Base-by-base conservation (phyloP, 1,140 invertebrate genomes). In the Drosophila pruinosa region DNA sequence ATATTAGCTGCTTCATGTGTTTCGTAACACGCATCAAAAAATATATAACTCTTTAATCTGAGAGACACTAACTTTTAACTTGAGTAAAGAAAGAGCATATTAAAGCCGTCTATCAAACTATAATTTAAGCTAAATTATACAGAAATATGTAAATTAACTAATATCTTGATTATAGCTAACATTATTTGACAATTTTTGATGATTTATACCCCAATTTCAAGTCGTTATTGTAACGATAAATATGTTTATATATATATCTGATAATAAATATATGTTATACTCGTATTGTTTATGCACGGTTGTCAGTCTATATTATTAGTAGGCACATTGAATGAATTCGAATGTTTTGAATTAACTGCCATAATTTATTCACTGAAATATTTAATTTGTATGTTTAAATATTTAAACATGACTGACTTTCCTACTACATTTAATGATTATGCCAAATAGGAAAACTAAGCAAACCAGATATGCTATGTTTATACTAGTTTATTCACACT, bases 151-250 rank as follows among this genome's bases (percentile, higher is more conserved):
- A 41, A 63, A 53, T 45, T 53, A 3, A 22, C 14, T 15, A 1
- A 43, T 41, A 21, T 63, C 12, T 39, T 31, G 48, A 14, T 12
- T 21, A 43, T 31, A 43, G 7, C 4, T 4, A 34, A 24, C 17
- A 45, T 24, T 52, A 63, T 53, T 52, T 31, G 39, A 38, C n/a
- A n/a, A 41, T 56, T 64, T 47, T 7, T 14, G 21, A 53, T 31
- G 38, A 43, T 21, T 31, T 43, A 31, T 14, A 6, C 19, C 28
- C 36, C 7, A 38, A 19, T 52, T 31, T 43, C 1, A 41, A 2
- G 8, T 31, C 19, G 26, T 34, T 64, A 26, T 36, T 14, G 31
- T 34, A 12, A 34, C 31, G 3, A 2, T 34, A 34, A 34, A 12
- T 34, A 12, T 34, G 10, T 34, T 6, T 34, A 5, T 12, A 12